These are phyloP conservation scores for Catostylus mosaicus DNA, from an alignment of 30 jellyfish, hydroid and myxozoan genomes.

Conservation along the genomic window DNA sequence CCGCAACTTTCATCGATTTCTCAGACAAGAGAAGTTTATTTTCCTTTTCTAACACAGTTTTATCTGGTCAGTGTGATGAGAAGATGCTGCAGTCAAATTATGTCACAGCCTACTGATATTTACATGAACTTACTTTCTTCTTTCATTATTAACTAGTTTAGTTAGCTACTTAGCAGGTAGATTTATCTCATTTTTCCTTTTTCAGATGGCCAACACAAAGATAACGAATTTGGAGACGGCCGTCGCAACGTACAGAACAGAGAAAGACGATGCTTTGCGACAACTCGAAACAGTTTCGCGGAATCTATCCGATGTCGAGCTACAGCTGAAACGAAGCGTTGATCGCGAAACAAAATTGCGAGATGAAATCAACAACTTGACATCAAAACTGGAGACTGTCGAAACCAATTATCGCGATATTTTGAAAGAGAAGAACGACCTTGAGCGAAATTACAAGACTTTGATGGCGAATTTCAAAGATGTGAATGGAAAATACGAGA, in stretches of 20 bases:
- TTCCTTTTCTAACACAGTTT: too few species aligned
- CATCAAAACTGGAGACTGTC: constrained; percentile 56
- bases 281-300: constrained; percentile 78
- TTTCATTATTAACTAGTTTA: neutral
- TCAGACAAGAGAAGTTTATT: too few species aligned
- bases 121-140: too few species aligned
- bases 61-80: too few species aligned
- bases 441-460: constrained; percentile 81
- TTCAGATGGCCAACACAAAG: constrained; percentile 72
- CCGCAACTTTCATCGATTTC: too few species aligned
- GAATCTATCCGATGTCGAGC: constrained; percentile 75
- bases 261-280: constrained; percentile 77
- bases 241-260: constrained; percentile 62
- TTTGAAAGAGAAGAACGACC: constrained; percentile 78
- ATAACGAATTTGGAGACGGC: constrained; percentile 84
- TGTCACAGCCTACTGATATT: too few species aligned
- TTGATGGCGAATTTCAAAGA: constrained; percentile 82
- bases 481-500: constrained; percentile 76
- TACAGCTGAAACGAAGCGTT: constrained; percentile 82
- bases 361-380: constrained; percentile 76
- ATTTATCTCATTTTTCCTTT: neutral
- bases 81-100: too few species aligned
- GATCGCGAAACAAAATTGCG: constrained; percentile 89
- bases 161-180: neutral
- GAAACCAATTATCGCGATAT: constrained; percentile 80